Percentiles rank a stretch among this genome's conserved stretches.
Conservation (phyloP, 2,797 vertebrate species). For the Astyanax mexicanus region DNA sequence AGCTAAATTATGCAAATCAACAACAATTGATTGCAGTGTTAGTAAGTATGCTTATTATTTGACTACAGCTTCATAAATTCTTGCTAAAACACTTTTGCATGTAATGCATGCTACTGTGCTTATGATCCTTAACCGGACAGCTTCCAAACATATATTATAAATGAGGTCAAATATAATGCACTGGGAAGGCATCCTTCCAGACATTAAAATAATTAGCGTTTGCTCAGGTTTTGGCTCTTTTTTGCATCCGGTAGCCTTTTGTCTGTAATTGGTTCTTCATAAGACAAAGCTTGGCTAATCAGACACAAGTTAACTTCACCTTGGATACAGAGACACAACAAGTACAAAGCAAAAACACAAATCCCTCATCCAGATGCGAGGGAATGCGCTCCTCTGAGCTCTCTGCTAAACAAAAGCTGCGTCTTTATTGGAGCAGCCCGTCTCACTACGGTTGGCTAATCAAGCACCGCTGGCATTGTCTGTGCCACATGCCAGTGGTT, state of each 20-base stretch:
- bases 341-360: conserved; percentile 50
- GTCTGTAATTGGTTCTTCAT: conserved; percentile 38
- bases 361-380: conserved; percentile 37
- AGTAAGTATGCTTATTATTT: too few relatives aligned
- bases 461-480: conserved; percentile 65
- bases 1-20: too few relatives aligned
- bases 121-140: not conserved
- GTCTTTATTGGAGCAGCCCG: conserved; percentile 41
- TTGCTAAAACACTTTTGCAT: too few relatives aligned
- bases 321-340: conserved; percentile 54
- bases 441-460: conserved; percentile 59
- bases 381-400: conserved; percentile 17
- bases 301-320: conserved; percentile 41
- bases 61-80: too few relatives aligned
- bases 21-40: too few relatives aligned
- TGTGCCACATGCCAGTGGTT: conserved; percentile 62
- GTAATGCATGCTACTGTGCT: conserved; percentile 2
- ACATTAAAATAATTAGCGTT: conserved; percentile 29
- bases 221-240: conserved; percentile 11
- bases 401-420: conserved; percentile 33
- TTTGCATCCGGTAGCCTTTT: conserved; percentile 33
- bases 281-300: conserved; percentile 29
- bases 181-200: conserved; percentile 3
- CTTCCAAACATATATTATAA: not conserved
- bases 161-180: not conserved